Percentiles rank a stretch among this genome's conserved stretches.
Evolutionary conservation across 2,888 invertebrate species (phyloP).

Genomic region (Hedya salicella): DNA sequence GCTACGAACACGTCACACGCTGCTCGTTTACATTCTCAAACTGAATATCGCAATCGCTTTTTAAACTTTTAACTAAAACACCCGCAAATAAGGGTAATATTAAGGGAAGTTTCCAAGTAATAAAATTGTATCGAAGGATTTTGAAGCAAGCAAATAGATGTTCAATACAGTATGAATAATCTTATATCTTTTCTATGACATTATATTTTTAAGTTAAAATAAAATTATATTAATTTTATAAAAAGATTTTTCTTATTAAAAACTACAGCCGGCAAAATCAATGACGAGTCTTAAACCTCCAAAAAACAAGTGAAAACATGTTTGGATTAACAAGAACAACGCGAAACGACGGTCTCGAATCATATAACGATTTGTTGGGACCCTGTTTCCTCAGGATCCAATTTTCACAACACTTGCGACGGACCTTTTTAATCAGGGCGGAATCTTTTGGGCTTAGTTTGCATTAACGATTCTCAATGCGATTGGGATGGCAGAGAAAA

Average conservation of each 20-base stretch:
- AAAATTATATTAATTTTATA: too few relatives aligned
- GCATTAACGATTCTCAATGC: conserved; percentile 55
- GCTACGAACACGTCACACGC: conserved; percentile 34
- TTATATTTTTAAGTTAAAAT: too few relatives aligned
- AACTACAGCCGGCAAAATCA: conserved; percentile 23
- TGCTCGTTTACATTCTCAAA: conserved; percentile 41
- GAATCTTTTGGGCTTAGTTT: conserved; percentile 57
- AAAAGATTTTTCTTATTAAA: too few relatives aligned
- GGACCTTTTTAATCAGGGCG: conserved; percentile 62
- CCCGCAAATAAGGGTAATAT: conserved; percentile 6
- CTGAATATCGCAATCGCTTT: conserved; percentile 39
- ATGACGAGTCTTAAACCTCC: conserved; percentile 13
- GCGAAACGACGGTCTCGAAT: conserved; percentile 49
- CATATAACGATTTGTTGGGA: conserved; percentile 61
- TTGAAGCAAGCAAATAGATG: neutral
- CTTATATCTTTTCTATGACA: too few relatives aligned
- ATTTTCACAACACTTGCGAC: conserved; percentile 58
- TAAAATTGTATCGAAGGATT: neutral
- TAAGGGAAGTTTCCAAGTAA: conserved; percentile 12
- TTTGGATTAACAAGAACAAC: conserved; percentile 44
- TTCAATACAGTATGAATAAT: too few relatives aligned
- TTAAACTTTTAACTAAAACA: conserved; percentile 25
- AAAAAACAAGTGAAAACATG: conserved; percentile 33
- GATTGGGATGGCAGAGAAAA: conserved; percentile 20
- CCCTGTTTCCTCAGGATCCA: conserved; percentile 60